phyloP scores from a whole-genome alignment of 1,140 invertebrate genomes.

The Drosophila murphyi region DNA sequence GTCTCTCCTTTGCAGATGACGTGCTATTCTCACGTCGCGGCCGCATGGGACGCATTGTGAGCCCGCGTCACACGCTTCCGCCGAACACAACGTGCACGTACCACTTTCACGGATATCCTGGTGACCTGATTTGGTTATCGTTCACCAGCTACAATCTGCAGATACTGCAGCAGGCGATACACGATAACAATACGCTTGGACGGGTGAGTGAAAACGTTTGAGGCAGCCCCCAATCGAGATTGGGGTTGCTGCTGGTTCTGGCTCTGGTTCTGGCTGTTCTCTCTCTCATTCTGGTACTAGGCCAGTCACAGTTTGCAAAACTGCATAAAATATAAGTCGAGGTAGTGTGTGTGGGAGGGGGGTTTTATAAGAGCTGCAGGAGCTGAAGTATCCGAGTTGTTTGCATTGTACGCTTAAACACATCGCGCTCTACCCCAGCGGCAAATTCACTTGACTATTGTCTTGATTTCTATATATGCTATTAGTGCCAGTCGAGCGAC shows the following conservation, averaged over 20 bases:
- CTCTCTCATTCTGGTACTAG: slow-evolving; percentile 12
- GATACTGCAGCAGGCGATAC: slow-evolving; percentile 86
- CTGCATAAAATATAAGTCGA: slow-evolving; percentile 54
- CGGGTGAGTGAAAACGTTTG: slow-evolving; percentile 73
- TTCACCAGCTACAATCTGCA: slow-evolving; percentile 93
- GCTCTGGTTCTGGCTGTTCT: slow-evolving; percentile 5
- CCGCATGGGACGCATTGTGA: slow-evolving; percentile 88
- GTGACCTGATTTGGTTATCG: slow-evolving; percentile 94
- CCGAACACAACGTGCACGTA: slow-evolving; percentile 94
- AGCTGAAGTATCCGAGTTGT: slow-evolving; percentile 44
- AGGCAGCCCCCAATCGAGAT: slow-evolving; percentile 11
- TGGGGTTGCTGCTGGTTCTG: background rate
- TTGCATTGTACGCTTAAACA: slow-evolving; percentile 68
- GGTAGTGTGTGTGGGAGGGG: background rate
- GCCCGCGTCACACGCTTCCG: slow-evolving; percentile 92
- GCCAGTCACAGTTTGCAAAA: slow-evolving; percentile 63
- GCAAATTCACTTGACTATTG: slow-evolving; percentile 48
- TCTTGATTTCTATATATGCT: slow-evolving; percentile 55
- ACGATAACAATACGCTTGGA: slow-evolving; percentile 84
- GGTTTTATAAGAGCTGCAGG: slow-evolving; percentile 17
- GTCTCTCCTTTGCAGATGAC: slow-evolving; percentile 79
- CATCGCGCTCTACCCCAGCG: slow-evolving; percentile 53
- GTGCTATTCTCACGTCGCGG: slow-evolving; percentile 86
- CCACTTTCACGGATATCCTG: slow-evolving; percentile 91
- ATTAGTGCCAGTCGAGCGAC: slow-evolving; percentile 53